These are phyloP conservation scores for Falco rusticolus DNA, from an alignment of 2,797 vertebrate species.

Conservation along the genomic window DNA sequence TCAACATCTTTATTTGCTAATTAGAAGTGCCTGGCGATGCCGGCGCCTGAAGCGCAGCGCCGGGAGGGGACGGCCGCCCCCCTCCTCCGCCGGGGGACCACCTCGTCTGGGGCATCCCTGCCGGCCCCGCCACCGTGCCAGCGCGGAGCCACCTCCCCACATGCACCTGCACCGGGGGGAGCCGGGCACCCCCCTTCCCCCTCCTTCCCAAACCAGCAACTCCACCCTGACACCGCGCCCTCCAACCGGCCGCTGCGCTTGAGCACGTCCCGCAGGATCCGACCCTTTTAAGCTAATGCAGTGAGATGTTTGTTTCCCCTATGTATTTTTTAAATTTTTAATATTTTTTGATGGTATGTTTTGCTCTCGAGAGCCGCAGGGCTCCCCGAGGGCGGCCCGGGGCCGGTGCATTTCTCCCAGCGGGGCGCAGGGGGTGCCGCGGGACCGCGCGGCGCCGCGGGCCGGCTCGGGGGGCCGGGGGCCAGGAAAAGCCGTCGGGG, in stretches of 20 bases:
- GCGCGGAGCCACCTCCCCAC: neutral
- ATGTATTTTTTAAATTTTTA: neutral
- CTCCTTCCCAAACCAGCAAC: neutral
- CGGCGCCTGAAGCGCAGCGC: neutral
- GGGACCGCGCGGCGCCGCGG: slow-evolving; percentile 27
- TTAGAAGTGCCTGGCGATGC: slow-evolving; percentile 8
- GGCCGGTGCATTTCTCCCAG: slow-evolving; percentile 3
- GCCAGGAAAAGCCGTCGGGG: neutral
- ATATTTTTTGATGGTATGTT: neutral
- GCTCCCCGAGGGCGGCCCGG: neutral
- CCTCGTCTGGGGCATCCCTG: neutral
- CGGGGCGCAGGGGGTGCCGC: slow-evolving; percentile 63
- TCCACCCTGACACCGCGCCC: too few relatives aligned
- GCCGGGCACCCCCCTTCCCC: too few relatives aligned
- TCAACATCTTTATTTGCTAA: slow-evolving; percentile 21
- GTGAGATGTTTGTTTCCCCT: neutral
- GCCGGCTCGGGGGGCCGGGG: neutral
- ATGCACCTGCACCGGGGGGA: neutral
- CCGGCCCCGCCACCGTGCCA: neutral
- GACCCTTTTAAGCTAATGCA: neutral
- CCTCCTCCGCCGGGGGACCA: neutral
- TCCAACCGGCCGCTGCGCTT: fast-evolving
- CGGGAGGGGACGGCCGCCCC: neutral
- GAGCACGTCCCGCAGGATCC: neutral
- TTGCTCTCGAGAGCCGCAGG: neutral